Evolutionary conservation across 2,113 vertebrate genomes (phyloP).

Genomic region (Ciconia boyciana): DNA sequence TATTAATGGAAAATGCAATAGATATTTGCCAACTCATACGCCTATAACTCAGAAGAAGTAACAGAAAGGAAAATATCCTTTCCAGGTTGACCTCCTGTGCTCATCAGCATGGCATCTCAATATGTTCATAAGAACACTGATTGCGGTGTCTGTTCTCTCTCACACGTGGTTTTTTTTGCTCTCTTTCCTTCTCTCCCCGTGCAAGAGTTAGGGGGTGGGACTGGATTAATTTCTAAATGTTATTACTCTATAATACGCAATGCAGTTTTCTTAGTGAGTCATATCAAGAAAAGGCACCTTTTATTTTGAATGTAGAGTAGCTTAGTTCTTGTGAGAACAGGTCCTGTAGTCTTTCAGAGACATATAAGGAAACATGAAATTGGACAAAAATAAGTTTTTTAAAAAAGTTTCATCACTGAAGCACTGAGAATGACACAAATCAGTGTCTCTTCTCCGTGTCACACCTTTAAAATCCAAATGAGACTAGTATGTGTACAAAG

Average conservation of each 20-base stretch:
- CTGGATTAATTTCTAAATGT: not conserved
- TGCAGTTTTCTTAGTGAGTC: not conserved
- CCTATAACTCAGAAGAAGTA: not conserved
- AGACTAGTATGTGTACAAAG: not conserved
- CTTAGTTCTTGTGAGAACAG: not conserved
- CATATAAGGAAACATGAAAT: not conserved
- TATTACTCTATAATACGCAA: not conserved
- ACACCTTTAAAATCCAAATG: not conserved
- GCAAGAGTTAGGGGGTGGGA: not conserved
- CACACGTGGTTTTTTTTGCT: not conserved
- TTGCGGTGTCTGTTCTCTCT: not conserved
- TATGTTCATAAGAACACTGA: not conserved
- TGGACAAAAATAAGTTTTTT: not conserved
- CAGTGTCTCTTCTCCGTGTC: not conserved
- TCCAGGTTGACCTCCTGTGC: not conserved
- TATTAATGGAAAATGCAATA: not conserved
- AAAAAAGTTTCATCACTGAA: not conserved
- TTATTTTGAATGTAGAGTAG: not conserved
- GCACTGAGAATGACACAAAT: not conserved
- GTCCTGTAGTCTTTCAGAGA: not conserved
- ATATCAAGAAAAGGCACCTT: not conserved
- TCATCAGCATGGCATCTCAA: not conserved
- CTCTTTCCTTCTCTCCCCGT: not conserved
- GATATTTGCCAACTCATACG: not conserved
- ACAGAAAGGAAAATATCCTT: not conserved